Evolutionary conservation across 2,113 vertebrate species (phyloP).

Genomic region (Pampusana beccarii): DNA sequence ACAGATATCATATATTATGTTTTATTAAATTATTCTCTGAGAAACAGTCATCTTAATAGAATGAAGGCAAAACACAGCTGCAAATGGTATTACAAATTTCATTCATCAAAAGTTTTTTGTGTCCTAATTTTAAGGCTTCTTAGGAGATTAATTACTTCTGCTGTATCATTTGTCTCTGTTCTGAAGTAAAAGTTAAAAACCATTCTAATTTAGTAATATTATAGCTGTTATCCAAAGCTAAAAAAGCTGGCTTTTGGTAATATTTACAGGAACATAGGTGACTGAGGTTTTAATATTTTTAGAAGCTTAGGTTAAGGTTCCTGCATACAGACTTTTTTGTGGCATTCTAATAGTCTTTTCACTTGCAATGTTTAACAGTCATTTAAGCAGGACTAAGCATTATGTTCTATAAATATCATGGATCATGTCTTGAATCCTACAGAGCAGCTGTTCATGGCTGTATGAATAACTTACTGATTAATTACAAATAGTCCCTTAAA

Average conservation of each 20-base stretch:
- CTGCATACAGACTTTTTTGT: not conserved
- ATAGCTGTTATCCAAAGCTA: not conserved
- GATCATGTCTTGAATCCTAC: conserved; percentile 52
- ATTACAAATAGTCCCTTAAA: conserved; percentile 16
- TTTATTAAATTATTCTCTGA: not conserved
- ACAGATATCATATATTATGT: not conserved
- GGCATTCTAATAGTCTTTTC: not conserved
- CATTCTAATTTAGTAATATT: not conserved
- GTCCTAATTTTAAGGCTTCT: not conserved
- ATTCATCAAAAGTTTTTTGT: conserved; percentile 3
- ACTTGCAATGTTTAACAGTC: conserved; percentile 27
- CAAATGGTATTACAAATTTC: not conserved
- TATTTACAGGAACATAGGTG: not conserved
- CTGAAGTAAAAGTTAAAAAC: not conserved
- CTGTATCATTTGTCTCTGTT: not conserved
- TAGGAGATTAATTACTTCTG: not conserved
- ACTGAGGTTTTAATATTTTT: not conserved
- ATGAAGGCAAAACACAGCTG: not conserved
- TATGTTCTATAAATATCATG: conserved; percentile 56
- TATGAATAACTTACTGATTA: conserved; percentile 49
- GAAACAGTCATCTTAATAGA: not conserved
- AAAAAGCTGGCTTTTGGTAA: not conserved
- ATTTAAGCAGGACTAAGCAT: not conserved
- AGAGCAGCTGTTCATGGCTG: conserved; percentile 44
- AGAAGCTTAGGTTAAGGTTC: not conserved